phyloP scores from a whole-genome alignment of 2,113 vertebrate species.

The Crypturellus undulatus region DNA sequence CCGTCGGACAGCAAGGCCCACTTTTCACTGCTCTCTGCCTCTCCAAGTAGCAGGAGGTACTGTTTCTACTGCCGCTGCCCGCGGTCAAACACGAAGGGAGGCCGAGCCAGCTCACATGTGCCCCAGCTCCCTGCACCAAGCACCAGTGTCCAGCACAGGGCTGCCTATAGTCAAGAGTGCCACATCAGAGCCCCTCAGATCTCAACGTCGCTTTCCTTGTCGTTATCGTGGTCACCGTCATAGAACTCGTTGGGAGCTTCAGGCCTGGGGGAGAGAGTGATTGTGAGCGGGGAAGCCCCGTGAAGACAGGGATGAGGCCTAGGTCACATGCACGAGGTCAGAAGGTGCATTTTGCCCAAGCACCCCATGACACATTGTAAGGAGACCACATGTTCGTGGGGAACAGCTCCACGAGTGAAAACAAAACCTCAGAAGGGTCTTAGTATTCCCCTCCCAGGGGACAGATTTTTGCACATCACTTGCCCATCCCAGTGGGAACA shows the following conservation, averaged over 20 bases:
- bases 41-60: background rate
- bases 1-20: background rate
- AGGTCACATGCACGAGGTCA: background rate
- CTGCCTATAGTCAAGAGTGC: background rate
- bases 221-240: constrained; percentile 97
- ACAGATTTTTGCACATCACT: rapidly evolving
- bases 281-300: background rate
- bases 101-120: background rate
- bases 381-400: background rate
- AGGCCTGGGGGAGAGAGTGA: constrained; percentile 81
- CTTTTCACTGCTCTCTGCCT: background rate
- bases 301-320: background rate
- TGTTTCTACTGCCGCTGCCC: background rate
- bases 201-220: constrained; percentile 98
- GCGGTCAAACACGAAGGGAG: background rate
- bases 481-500: background rate
- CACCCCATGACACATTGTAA: background rate
- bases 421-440: background rate
- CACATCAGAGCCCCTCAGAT: constrained; percentile 81
- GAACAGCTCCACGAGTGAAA: background rate
- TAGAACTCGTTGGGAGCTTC: constrained; percentile 97
- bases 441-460: background rate
- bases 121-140: background rate
- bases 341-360: background rate
- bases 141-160: background rate